Evolutionary conservation across 2,888 invertebrate species (phyloP).

Genomic region (Caenorhabditis plicata): DNA sequence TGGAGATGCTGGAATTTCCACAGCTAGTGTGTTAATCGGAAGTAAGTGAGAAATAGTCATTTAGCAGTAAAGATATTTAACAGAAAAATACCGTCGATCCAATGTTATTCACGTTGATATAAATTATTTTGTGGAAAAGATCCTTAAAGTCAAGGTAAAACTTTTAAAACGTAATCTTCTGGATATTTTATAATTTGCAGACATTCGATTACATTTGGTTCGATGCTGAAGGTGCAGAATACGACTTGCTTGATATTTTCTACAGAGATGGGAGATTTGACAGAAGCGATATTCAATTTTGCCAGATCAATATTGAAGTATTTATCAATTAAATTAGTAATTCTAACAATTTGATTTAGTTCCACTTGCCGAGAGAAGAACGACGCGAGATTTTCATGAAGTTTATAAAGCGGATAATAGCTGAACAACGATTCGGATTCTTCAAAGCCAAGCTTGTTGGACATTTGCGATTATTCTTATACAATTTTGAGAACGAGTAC

Average conservation of each 20-base stretch:
- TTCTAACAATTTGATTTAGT: neutral
- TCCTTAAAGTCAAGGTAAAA: constrained; percentile 10
- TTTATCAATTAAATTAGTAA: neutral
- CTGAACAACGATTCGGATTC: constrained; percentile 9
- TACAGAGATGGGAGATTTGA: constrained; percentile 9
- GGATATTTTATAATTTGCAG: constrained; percentile 1
- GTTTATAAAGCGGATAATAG: constrained; percentile 4
- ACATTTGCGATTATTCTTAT: constrained; percentile 14
- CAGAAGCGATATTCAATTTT: constrained; percentile 4
- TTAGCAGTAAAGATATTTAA: too few species aligned
- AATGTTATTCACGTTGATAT: constrained; percentile 20
- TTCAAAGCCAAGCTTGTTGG: constrained; percentile 8
- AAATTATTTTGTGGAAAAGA: constrained; percentile 9
- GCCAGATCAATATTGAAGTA: constrained; percentile 22
- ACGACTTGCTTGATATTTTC: constrained; percentile 8
- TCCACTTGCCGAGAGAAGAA: neutral
- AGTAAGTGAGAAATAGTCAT: too few species aligned
- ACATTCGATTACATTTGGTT: constrained; percentile 21
- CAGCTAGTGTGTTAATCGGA: constrained; percentile 27
- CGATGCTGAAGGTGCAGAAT: constrained; percentile 23
- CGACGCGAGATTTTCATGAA: constrained; percentile 21
- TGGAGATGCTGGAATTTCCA: constrained; percentile 13
- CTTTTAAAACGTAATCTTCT: neutral
- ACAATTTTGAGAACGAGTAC: constrained; percentile 11
- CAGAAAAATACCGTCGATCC: too few species aligned